Percentiles rank a stretch among this genome's conserved stretches.
phyloP scores from a whole-genome alignment of 2,113 vertebrate species.

The Apodemus speciosus region DNA sequence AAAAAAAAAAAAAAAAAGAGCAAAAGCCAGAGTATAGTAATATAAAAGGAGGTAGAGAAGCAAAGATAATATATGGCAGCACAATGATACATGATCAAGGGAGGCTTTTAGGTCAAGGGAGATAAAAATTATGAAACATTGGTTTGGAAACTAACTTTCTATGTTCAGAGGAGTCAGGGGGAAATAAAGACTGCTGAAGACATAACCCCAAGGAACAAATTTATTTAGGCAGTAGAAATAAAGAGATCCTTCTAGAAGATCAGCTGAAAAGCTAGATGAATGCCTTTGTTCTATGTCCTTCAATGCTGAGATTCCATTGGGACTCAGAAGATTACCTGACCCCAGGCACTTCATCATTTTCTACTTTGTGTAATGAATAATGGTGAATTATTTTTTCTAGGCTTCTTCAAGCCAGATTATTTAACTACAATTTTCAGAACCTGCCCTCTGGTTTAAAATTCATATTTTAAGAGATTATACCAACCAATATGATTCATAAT shows the following conservation, averaged over 20 bases:
- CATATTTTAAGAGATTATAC: conserved; percentile 33
- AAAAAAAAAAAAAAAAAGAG: no score
- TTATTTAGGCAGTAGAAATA: conserved; percentile 25
- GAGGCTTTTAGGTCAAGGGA: conserved; percentile 32
- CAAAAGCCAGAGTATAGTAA: conserved; percentile 45
- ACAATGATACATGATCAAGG: background rate
- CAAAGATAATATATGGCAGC: conserved; percentile 1
- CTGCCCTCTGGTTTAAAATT: background rate
- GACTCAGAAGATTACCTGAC: background rate
- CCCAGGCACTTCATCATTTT: background rate
- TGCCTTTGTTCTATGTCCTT: background rate
- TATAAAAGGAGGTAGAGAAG: conserved; percentile 35
- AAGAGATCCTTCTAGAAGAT: conserved; percentile 13
- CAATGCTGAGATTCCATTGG: background rate
- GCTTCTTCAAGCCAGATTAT: background rate
- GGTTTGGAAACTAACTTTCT: conserved; percentile 40
- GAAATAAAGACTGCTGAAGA: conserved; percentile 1
- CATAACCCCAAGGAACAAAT: background rate
- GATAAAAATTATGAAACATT: conserved; percentile 30
- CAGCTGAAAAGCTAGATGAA: background rate
- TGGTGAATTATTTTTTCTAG: conserved; percentile 7
- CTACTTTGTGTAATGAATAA: conserved; percentile 41
- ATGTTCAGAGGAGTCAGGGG: conserved; percentile 32
- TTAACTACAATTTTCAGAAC: conserved; percentile 16
- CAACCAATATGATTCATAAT: conserved; percentile 13